Conservation (phyloP, 2,113 vertebrate genomes). For the Tapirus terrestris region DNA sequence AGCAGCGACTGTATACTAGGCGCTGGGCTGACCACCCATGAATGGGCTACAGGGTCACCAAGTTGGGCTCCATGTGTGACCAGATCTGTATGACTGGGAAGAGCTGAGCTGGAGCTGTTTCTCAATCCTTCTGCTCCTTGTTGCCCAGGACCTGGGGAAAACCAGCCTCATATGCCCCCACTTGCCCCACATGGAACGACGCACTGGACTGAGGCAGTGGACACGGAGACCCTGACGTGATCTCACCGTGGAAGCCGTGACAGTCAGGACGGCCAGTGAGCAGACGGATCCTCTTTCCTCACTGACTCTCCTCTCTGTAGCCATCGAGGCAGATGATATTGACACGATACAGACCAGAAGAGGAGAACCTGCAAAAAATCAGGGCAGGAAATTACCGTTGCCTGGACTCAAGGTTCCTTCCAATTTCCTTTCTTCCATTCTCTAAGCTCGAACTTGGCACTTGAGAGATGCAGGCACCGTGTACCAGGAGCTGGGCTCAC, state of each 20-base stretch:
- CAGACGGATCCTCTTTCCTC: too few relatives aligned
- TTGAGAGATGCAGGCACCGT: not conserved
- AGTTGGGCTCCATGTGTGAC: not conserved
- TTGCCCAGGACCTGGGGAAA: not conserved
- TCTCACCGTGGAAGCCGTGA: not conserved
- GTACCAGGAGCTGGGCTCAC: not conserved
- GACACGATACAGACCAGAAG: not conserved
- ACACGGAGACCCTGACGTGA: accelerated
- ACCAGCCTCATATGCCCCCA: not conserved
- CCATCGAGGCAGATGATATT: not conserved
- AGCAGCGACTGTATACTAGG: not conserved
- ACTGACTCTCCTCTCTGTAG: too few relatives aligned
- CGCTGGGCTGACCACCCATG: not conserved
- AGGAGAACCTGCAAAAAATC: not conserved
- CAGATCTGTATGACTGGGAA: not conserved
- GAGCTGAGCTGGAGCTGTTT: not conserved
- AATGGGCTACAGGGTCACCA: not conserved
- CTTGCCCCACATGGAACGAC: not conserved
- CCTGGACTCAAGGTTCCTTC: not conserved
- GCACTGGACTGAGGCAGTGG: not conserved
- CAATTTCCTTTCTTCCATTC: not conserved
- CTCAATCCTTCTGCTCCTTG: not conserved
- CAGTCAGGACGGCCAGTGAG: not conserved
- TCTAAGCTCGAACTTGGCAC: not conserved
- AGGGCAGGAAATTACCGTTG: not conserved